phyloP scores from a whole-genome alignment of 92 coral and sea anemone genomes.

The Porites cylindrica region DNA sequence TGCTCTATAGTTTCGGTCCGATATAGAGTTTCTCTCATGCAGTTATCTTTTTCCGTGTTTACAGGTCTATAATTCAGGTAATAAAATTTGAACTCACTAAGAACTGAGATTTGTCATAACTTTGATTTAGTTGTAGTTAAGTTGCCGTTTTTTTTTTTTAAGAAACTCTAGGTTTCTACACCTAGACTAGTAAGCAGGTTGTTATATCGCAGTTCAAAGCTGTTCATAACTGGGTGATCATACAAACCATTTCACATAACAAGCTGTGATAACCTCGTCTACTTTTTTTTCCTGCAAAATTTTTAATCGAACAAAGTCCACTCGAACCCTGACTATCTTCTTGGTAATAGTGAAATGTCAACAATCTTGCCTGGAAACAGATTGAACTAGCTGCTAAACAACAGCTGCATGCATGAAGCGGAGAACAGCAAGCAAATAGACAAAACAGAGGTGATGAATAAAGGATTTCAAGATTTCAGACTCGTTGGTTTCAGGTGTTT shows the following conservation, averaged over 20 bases:
- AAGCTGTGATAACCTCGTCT: no score
- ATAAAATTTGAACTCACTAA: not conserved
- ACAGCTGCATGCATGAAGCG: not conserved
- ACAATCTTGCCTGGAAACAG: not conserved
- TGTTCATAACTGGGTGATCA: no score
- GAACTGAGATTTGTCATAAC: not conserved
- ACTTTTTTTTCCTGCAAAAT: no score
- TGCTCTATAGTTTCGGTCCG: not conserved
- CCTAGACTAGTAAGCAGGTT: no score
- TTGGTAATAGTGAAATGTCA: not conserved
- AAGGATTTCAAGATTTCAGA: constrained; percentile 20
- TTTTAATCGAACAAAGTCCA: no score
- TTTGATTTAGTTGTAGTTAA: not conserved
- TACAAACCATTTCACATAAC: not conserved
- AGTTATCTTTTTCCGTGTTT: not conserved
- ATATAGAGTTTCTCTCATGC: not conserved
- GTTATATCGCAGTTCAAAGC: no score
- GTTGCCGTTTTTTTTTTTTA: no score
- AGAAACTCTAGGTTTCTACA: no score
- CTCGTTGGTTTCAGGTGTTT: constrained; percentile 35
- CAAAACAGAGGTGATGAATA: constrained; percentile 33
- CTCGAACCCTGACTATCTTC: no score
- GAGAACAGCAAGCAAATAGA: not conserved
- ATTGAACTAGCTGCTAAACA: constrained; percentile 1
- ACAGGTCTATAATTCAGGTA: not conserved